Evolutionary conservation across 1,140 invertebrate genomes (phyloP), one percentile per base, ranked within the genome.

Genomic region (Anastrepha obliqua): DNA sequence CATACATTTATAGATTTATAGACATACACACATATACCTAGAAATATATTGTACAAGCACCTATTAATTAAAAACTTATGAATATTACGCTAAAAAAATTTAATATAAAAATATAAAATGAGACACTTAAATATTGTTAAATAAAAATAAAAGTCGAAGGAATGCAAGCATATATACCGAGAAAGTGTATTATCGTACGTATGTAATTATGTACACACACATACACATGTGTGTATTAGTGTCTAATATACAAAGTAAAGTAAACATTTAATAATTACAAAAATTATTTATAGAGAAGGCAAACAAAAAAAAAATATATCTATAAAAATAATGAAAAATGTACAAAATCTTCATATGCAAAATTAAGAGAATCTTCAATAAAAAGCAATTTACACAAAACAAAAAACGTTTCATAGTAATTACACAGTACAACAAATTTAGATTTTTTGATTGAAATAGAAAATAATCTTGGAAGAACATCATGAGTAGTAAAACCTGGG

Each of bases 271-370:
- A 44, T 70, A 44, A 70, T 3, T 62, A 62, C 60, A 17, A 1
- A 62, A 13, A 62, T 62, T 62, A 74, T 74, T 55, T 47, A 60
- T 59, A 58, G 13, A 78, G 70, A 70, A 58, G 55, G 85, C 55
- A 81, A 60, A 64, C 42, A 55, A 51, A 81, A 0, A 51, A 88
- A 85, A 51, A 81, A 7, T 6, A n/a, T 62, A 62, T 67, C 64
- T 20, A 67, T 55, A 81, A 47, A 78, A 81, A 81, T 55, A 29
- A 55, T 9, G 74, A 55, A 55, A 55, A 81, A 55, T 81, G 74
- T 81, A 81, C 74, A 81, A 55, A 81, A 55, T 81, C 74, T 55
- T 55, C 74, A 81, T 81, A 81, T 81, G 74, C 44, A 81, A 81
- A 81, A 81, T 81, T 81, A 55, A 81, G 74, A 81, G 47, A 55